These are phyloP conservation scores for Orbicella faveolata DNA, from an alignment of 64 coral and sea anemone genomes.

Conservation along the genomic window DNA sequence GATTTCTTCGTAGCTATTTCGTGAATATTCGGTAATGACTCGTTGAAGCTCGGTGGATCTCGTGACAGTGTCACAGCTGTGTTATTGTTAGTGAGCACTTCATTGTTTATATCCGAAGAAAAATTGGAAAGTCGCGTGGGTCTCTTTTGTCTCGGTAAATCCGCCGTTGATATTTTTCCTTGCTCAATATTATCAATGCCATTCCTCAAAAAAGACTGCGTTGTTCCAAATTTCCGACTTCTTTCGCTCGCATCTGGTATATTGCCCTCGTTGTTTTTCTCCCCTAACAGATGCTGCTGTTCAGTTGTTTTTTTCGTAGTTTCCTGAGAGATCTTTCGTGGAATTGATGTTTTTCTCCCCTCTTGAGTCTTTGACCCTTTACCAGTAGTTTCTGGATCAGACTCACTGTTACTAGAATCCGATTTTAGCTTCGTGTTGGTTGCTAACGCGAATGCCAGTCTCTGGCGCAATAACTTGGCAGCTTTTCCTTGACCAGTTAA, in stretches of 20 bases:
- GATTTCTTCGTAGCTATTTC: background rate
- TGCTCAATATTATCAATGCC: background rate
- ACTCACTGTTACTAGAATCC: slow-evolving; percentile 27
- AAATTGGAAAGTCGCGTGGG: background rate
- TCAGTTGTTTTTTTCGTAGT: background rate
- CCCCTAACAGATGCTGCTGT: background rate
- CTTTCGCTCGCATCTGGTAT: background rate
- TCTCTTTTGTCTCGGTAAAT: slow-evolving; percentile 1
- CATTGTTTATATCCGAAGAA: background rate
- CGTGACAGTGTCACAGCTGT: background rate
- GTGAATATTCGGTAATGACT: background rate
- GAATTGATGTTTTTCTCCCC: slow-evolving; percentile 20
- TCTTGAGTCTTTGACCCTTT: background rate
- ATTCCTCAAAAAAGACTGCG: background rate
- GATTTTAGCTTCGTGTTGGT: slow-evolving; percentile 19
- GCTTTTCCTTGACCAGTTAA: slow-evolving; percentile 29
- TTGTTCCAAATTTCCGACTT: background rate
- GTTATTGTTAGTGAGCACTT: background rate
- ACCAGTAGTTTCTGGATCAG: slow-evolving; percentile 1
- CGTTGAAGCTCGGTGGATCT: background rate
- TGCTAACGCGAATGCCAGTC: slow-evolving; percentile 6
- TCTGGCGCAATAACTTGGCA: background rate
- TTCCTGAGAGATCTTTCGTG: slow-evolving; percentile 4
- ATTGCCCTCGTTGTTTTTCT: background rate
- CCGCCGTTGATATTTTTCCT: background rate